These are phyloP conservation scores for Telmatochromis bifrenatus DNA, from an alignment of 2,113 vertebrate species.

Conservation along the genomic window DNA sequence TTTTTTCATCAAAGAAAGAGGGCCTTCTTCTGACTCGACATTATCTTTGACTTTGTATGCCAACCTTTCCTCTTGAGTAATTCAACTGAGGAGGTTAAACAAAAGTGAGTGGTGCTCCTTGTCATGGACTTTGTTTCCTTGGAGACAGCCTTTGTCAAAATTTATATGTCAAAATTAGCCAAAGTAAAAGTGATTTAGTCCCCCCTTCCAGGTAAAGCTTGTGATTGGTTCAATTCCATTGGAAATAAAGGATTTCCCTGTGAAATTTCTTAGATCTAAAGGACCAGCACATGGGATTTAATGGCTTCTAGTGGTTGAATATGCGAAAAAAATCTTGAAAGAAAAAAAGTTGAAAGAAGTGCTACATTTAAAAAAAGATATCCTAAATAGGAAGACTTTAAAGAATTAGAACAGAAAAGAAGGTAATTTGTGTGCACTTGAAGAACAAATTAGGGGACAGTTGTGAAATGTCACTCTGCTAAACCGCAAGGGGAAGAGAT, in stretches of 20 bases:
- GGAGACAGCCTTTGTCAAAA: background rate
- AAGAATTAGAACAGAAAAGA: background rate
- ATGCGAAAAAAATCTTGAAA: background rate
- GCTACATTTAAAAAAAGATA: background rate
- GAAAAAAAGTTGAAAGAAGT: background rate
- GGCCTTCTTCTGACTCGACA: background rate
- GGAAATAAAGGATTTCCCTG: background rate
- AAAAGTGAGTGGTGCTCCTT: background rate
- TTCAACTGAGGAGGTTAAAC: background rate
- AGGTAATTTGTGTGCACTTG: background rate
- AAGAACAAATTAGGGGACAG: background rate
- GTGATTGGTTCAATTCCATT: background rate
- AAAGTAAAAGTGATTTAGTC: background rate
- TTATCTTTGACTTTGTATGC: background rate
- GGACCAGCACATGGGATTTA: background rate
- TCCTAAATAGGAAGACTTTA: background rate
- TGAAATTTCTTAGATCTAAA: background rate
- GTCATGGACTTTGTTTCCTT: background rate
- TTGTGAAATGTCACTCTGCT: conserved; percentile 6
- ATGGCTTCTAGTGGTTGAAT: background rate
- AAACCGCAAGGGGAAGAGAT: conserved; percentile 15
- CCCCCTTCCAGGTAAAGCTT: background rate
- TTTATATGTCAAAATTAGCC: background rate
- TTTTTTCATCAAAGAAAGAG: background rate
- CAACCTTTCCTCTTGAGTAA: background rate